phyloP scores from a whole-genome alignment of 2,888 invertebrate species.

The Mesoligia furuncula region DNA sequence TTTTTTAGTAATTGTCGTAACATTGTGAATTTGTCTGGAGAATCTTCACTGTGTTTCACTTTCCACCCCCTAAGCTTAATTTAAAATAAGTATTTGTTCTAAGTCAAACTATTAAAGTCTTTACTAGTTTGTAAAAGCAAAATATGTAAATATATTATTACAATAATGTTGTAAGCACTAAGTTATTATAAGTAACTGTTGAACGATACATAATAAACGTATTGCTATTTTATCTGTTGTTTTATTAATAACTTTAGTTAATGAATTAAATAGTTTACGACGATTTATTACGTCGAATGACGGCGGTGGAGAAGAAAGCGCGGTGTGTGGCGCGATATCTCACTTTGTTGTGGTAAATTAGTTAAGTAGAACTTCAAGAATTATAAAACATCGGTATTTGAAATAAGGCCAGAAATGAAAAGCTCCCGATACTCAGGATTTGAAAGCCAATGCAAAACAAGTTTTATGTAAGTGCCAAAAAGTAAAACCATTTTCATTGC shows the following conservation, averaged over 20 bases:
- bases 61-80: conserved; percentile 31
- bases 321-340: conserved; percentile 30
- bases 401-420: not conserved
- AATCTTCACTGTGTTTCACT: conserved; percentile 10
- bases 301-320: conserved; percentile 26
- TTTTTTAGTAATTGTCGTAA: not conserved
- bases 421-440: too few species aligned
- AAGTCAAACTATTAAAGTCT: conserved; percentile 64
- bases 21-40: not conserved
- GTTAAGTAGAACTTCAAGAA: not conserved
- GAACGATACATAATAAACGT: conserved; percentile 65
- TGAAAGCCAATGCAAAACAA: not conserved
- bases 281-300: conserved; percentile 60
- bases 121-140: conserved; percentile 54
- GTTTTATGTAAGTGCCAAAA: not conserved
- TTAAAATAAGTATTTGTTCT: conserved; percentile 64
- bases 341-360: not conserved
- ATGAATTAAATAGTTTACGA: conserved; percentile 62
- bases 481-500: not conserved
- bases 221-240: conserved; percentile 69
- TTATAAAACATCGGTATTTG: not conserved
- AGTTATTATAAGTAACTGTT: conserved; percentile 62
- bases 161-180: conserved; percentile 57
- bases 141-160: conserved; percentile 63
- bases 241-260: conserved; percentile 69